Conservation (phyloP, 2,113 vertebrate species). For the Periophthalmus modestus region DNA sequence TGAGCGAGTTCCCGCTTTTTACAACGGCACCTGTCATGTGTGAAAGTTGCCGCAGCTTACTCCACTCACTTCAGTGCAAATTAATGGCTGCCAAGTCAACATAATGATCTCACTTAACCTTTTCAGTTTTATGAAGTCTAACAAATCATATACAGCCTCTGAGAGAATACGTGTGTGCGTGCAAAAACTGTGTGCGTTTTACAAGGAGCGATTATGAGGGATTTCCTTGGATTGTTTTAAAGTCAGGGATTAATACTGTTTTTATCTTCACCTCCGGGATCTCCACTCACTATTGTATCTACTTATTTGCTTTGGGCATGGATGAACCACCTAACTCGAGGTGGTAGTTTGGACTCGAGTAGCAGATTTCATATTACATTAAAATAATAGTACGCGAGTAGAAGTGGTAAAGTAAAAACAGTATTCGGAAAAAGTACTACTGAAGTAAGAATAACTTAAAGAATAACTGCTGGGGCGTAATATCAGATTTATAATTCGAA, state of each 20-base stretch:
- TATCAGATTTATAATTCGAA: too few species aligned
- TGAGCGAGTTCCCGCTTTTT: neutral
- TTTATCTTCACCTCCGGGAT: neutral
- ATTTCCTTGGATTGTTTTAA: neutral
- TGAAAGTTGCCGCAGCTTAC: conserved; percentile 16
- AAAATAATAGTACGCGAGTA: too few species aligned
- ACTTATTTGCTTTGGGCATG: neutral
- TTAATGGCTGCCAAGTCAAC: conserved; percentile 46
- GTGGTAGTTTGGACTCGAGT: too few species aligned
- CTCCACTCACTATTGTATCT: neutral
- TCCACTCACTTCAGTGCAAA: conserved; percentile 17
- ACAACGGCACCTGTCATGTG: conserved; percentile 1
- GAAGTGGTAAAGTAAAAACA: too few species aligned
- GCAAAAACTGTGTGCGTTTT: neutral
- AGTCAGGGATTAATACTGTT: neutral
- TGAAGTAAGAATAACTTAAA: too few species aligned
- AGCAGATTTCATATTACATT: too few species aligned
- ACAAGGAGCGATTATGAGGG: neutral
- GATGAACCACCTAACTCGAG: too few species aligned
- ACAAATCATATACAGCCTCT: conserved; percentile 33
- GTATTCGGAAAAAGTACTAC: too few species aligned
- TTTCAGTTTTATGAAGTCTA: conserved; percentile 52
- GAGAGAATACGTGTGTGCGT: neutral
- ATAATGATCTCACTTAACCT: conserved; percentile 44
- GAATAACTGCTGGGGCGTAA: too few species aligned